Evolutionary conservation across 2,113 vertebrate species (phyloP), one percentile per base, ranked within the genome.

Genomic region (Pomatorhinus ruficollis): DNA sequence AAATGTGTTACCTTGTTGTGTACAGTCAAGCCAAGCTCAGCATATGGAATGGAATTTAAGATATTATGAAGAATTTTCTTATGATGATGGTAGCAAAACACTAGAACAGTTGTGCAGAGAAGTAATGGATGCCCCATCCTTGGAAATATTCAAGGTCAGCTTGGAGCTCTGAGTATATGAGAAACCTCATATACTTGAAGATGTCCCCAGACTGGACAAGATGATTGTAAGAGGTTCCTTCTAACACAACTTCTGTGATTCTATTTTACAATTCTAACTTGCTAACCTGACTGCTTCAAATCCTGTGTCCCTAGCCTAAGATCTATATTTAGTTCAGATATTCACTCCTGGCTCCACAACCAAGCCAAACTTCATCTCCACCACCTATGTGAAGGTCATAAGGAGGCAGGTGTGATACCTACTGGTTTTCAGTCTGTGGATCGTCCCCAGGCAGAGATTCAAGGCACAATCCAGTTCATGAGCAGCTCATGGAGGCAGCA

Each of bases 61-160:
- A 65, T 7, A 54, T 1, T 61, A 82, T 11, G 31, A 54, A 19
- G 47, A 44, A 10, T 24, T 49, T 11, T 65, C 83, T 61, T 54
- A 49, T 5, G 0, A 23, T 65, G 35, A 54, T 23, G 5, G 35
- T 11, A 28, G n/a, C 2, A 0, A 49, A 77, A 35, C 40, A 61
- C 9, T 21, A 45, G 21, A 49, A 50, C 9, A 40, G 24, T 25
- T 78, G 13, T 45, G 31, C 17, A 44, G 24, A 78, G 47, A 77
- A 39, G 56, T 25, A 44, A 56, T 16, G 13, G 45, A 52, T 35
- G 9, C 7, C 42, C 37, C n/a, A 45, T 64, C 24, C 30, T 53
- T 81, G 30, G n/a, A 77, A 83, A 61, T 13, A 50, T 35, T 66
- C 63, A 54, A 60, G 28, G 31, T 77, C 52, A 90, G 21, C 23